Evolutionary conservation across 2,888 invertebrate species (phyloP), one percentile per base, ranked within the genome.

Genomic region (Furcula furcula): DNA sequence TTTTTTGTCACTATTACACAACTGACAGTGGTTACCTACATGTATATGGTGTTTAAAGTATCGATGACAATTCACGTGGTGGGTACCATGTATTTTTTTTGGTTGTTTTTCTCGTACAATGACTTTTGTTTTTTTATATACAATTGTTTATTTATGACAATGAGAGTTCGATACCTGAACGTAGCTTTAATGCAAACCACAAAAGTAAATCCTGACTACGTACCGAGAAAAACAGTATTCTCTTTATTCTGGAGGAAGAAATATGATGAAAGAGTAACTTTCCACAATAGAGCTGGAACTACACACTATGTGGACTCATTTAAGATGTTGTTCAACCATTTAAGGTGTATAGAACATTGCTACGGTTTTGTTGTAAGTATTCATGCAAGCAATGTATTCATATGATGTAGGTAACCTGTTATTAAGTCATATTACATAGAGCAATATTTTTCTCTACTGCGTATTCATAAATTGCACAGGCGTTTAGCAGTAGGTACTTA

Each of bases 151-250:
- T 70, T 65, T 19, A 29, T 76, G 4, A 56, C 61, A 1, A 35
- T 71, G 19, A 64, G 84, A 46, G 49, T 60, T n/a, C 62, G 68
- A 13, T 83, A 74, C 20, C 34, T 85, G 2, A 85, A 84, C 34
- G 57, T 77, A 0, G 69, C 79, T 10, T 46, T 85, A 25, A 62
- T 78, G 34, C 81, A 77, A 47, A 36, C 53, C 1, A 65, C 67
- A 1, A 53, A 70, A 0, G 53, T 80, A 21, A 65, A 76, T 7
- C 34, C 60, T 3, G 50, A 67, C 1, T 70, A 74, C 30, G 51
- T 84, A 25, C 72, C 76, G 0, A 59, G 65, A n/a, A 59, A 69
- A 36, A 52, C 66, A 7, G 18, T 74, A 3, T 72, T 77, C 46
- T 45, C 41, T 2, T 10, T 77, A 2, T 55, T 72, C 36, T 83